Evolutionary conservation across 2,113 vertebrate genomes (phyloP), one percentile per base, ranked within the genome.

Genomic region (Chaetodon auriga): DNA sequence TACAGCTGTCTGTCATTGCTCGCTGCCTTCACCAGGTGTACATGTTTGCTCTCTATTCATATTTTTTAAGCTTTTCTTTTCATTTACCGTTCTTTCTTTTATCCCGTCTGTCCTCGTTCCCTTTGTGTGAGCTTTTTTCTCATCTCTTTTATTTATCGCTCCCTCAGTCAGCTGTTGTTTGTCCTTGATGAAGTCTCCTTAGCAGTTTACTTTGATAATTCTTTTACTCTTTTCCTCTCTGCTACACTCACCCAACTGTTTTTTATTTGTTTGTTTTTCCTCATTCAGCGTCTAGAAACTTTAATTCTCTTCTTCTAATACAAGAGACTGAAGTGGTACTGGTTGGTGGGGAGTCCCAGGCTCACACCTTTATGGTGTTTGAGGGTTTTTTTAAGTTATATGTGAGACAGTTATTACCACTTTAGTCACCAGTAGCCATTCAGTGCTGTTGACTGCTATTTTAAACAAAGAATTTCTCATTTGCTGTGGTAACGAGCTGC

Each of bases 1-100:
- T 61, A 41, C 38, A 38, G 14, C 25, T 51, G 7, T 9, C 25
- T 72, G 54, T 63, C 63, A 5, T 35, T 61, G 13, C 36, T 54
- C 8, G 0, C n/a, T 25, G 9, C 58, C 18, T 43, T 60, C 0
- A 46, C 2, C 18, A 16, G 43, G n/a, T 51, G 49, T 21, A 10
- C 14, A 36, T 36, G 16, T 66, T 62, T 53, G 25, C 38, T 25
- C 9, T 75, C 23, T 43, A 14, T 30, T 58, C 51, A 1, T 36
- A 10, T 6, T 35, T 23, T 79, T 57, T 38, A 8, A 9, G 25
- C 41, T 51, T 21, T 41, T 45, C 35, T 53, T 62, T 55, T 54
- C 68, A 15, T 78, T 46, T 74, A 23, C 30, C 41, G 75, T 87
- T 61, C 46, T 46, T 73, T 45, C 41, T 30, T 36, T 15, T 57